Conservation (phyloP, 2,113 vertebrate species). For the Glaucomys volans region DNA sequence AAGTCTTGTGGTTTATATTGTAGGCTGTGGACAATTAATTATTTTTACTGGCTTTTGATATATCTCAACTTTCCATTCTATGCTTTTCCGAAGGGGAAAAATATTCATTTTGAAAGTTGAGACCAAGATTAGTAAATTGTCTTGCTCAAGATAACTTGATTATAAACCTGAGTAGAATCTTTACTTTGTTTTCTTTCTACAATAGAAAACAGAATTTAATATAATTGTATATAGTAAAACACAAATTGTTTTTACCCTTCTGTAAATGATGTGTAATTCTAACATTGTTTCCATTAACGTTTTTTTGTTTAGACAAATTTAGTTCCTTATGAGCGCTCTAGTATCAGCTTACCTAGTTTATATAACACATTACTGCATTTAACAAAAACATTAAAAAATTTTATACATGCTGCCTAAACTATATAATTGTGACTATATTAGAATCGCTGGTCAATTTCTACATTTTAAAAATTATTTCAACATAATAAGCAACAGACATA, state of each 20-base stretch:
- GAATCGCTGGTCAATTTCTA: neutral
- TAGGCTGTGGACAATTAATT: neutral
- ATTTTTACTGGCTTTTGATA: slow-evolving; percentile 9
- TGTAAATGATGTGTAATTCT: neutral
- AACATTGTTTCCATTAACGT: slow-evolving; percentile 43
- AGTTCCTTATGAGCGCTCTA: slow-evolving; percentile 24
- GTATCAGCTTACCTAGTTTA: slow-evolving; percentile 41
- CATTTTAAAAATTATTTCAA: slow-evolving; percentile 32
- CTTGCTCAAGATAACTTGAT: slow-evolving; percentile 30
- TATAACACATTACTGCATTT: neutral
- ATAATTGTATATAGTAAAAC: neutral
- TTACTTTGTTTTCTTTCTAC: slow-evolving; percentile 19
- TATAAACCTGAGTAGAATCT: slow-evolving; percentile 29
- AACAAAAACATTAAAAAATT: slow-evolving; percentile 55
- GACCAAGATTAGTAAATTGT: neutral
- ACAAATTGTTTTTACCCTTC: neutral
- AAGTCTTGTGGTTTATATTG: slow-evolving; percentile 7
- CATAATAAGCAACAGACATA: slow-evolving; percentile 41
- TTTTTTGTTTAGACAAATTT: slow-evolving; percentile 23
- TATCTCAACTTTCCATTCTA: slow-evolving; percentile 41
- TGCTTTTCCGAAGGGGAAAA: slow-evolving; percentile 18
- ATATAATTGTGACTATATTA: neutral
- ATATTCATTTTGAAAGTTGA: slow-evolving; percentile 30
- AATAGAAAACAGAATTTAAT: neutral
- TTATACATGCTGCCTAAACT: neutral